Percentiles rank a stretch among this genome's conserved stretches.
phyloP scores from a whole-genome alignment of 1,140 invertebrate genomes.

The Drosophila insularis region DNA sequence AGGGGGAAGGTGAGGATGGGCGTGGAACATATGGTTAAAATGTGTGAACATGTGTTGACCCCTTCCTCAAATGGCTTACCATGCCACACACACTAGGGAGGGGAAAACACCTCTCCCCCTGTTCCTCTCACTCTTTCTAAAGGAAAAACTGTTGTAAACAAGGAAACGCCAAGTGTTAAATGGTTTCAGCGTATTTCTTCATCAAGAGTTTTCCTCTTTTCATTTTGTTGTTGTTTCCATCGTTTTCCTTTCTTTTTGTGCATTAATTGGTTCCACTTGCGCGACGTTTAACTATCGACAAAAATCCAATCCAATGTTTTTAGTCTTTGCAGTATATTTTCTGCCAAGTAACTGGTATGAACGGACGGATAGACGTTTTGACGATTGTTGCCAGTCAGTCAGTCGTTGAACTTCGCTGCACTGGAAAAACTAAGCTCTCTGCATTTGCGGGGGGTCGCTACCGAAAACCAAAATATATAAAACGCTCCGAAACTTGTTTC shows the following conservation, averaged over 20 bases:
- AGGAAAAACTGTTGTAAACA: constrained; percentile 9
- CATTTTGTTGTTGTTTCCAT: constrained; percentile 42
- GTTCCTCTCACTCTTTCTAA: not conserved
- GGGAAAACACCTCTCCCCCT: not conserved
- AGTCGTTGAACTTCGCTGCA: constrained; percentile 55
- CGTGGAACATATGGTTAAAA: constrained; percentile 58
- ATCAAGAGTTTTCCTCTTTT: constrained; percentile 34
- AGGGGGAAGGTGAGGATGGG: not conserved
- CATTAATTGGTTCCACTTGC: constrained; percentile 78
- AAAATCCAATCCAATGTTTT: constrained; percentile 6
- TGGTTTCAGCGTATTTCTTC: constrained; percentile 31
- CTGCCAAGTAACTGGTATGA: not conserved
- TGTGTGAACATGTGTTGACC: constrained; percentile 58
- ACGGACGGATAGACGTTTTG: not conserved
- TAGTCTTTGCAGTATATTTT: constrained; percentile 34
- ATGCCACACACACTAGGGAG: constrained; percentile 30
- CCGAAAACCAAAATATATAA: constrained; percentile 32
- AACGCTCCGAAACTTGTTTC: constrained; percentile 68
- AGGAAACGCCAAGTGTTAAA: constrained; percentile 37
- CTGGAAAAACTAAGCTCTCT: constrained; percentile 36
- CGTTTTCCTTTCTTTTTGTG: constrained; percentile 25
- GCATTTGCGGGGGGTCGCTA: constrained; percentile 46
- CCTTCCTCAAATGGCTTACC: constrained; percentile 33
- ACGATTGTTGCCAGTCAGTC: constrained; percentile 5
- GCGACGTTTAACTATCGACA: constrained; percentile 67